A percentile compares a stretch with the other conserved stretches of the same genome.
Conservation (phyloP, 2,888 invertebrate species). For the Tholera decimalis region DNA sequence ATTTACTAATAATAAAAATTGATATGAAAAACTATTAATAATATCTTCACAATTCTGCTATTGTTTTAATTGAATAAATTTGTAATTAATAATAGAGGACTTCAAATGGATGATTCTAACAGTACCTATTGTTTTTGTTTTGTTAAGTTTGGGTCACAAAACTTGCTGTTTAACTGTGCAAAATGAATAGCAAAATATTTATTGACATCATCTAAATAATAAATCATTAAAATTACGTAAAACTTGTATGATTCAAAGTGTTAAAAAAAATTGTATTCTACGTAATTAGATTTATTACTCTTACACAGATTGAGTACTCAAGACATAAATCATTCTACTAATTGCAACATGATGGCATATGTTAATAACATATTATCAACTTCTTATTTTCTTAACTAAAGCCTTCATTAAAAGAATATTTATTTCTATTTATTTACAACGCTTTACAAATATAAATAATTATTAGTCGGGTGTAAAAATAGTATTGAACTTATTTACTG, state of each 20-base stretch:
- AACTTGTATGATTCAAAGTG: too few species aligned
- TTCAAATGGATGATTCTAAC: slow-evolving; percentile 3
- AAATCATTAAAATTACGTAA: too few species aligned
- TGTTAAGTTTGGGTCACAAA: slow-evolving; percentile 23
- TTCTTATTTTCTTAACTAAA: neutral
- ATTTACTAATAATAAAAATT: slow-evolving; percentile 19
- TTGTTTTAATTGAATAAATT: slow-evolving; percentile 30
- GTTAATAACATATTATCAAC: neutral
- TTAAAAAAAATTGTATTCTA: too few species aligned
- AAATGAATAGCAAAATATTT: too few species aligned
- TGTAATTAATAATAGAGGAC: neutral
- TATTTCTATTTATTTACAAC: neutral
- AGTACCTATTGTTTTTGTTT: neutral
- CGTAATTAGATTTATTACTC: too few species aligned
- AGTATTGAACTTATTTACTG: neutral
- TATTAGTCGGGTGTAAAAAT: neutral
- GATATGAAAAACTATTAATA: slow-evolving; percentile 20
- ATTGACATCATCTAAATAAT: too few species aligned
- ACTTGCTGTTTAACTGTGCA: neutral
- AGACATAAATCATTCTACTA: neutral
- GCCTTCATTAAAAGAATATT: neutral
- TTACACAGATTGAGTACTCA: too few species aligned
- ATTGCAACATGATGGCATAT: too few species aligned
- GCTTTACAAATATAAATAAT: neutral
- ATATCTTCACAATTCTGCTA: slow-evolving; percentile 19